Base-by-base conservation (phyloP, 2,797 vertebrate genomes). In the Leptatherina wallacei region DNA sequence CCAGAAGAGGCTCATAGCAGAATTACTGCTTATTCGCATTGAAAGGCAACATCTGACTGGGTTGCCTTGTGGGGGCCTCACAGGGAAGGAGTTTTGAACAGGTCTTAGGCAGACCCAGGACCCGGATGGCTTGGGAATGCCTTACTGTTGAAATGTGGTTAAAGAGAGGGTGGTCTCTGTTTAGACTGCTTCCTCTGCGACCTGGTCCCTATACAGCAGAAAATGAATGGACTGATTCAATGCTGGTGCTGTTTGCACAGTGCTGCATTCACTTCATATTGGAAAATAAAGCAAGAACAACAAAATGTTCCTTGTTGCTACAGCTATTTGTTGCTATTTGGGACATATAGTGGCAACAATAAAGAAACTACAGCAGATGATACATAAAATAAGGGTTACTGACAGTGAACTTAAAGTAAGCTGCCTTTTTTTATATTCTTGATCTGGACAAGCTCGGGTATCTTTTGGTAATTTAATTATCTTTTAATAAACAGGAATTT, bases 191-290 rank as follows among this genome's bases (percentile, higher is more conserved):
- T 49, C 16, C 8, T 2, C 20, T n/a, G 44, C 3, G 8, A 49
- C 18, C 42, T 20, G 14, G 18, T 49, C 44, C 8, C 20, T n/a
- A 49, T 9, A 8, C 44, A 49, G 22, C 49, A 52, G 22, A 73
- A 63, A 32, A 57, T 42, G 54, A 4, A 13, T 52, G 10, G 24
- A 52, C 56, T 14, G 20, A 58, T 61, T 55, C n/a, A 55, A 38
- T 70, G 44, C 20, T n/a, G 20, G 44, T 84, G 79, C 61, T 29
- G 55, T 62, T 66, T 63, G 47, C 80, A 76, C 66, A 33, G 74
- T 33, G 22, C 59, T 66, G 33, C 55, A 69, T 85, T 85, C 57
- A 59, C 29, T 0, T 78, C 77, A 71, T 49, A 22, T 49, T 49
- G 20, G 44, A 10, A 49, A 20, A 49, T n/a, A n/a, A 47, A 47